Base-by-base conservation (phyloP, 2,113 vertebrate species). In the Osmerus mordax region DNA sequence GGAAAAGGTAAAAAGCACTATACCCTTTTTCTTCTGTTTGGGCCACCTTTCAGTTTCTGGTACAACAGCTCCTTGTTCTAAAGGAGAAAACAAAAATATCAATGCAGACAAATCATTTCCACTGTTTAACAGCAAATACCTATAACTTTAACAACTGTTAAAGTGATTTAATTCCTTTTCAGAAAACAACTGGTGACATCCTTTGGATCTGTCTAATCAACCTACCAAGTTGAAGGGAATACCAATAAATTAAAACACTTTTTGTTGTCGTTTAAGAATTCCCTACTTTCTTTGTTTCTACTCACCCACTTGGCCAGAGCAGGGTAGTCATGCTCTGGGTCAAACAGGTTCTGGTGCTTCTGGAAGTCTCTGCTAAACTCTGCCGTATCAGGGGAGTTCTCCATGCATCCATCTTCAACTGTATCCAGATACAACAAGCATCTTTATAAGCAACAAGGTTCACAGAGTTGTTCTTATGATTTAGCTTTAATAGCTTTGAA, bases 301-400 rank as follows among this genome's bases (percentile, higher is more conserved):
- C 96, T 93, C 82, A 98, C 97, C 97, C 97, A 98, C 82, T 97
- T 98, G 41, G 92, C 92, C 78, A 94, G 69, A 3, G 90, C 92
- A 6, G 96, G 93, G 70, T 98, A 98, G 87, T 98, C 93, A n/a
- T 97, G 96, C 81, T 96, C 96, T 0, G 96, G 95, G 84, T 98
- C 95, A 74, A 94, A 99, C 47, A 97, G 93, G 72, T 97, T 95
- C 79, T 98, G 96, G 79, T 98, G 95, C 80, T 96, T 92, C 74
- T 99, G 97, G 82, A 96, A 99, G 82, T 98, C 94, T 85, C 91
- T 93, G 89, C 97, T 99, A 91, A 99, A 99, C 86, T 96, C 94
- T 0, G 97, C 97, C 4, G 96, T 99, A 90, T 99, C 96, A 0
- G 96, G 97, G 23, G 93, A 94, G 23, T 97, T 94, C 88, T 97